Conservation (phyloP, 2,888 invertebrate species). For the Esperia sulphurella region DNA sequence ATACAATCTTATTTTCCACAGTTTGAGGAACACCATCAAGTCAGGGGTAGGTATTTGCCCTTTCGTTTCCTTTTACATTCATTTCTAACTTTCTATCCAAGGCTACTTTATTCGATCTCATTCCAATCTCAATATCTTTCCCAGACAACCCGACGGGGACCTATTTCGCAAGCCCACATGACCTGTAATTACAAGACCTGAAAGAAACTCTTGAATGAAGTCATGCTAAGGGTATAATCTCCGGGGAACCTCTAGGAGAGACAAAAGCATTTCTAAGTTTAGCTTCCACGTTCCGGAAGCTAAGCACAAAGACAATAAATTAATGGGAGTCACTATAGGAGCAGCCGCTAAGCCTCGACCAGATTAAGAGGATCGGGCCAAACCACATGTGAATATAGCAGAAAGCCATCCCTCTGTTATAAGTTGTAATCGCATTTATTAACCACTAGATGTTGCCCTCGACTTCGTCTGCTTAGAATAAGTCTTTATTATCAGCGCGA, state of each 20-base stretch:
- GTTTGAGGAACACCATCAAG: not conserved
- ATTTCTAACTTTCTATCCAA: not conserved
- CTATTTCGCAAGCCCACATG: constrained; percentile 2
- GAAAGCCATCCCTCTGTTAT: constrained; percentile 34
- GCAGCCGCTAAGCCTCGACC: constrained; percentile 46
- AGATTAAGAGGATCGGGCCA: constrained; percentile 47
- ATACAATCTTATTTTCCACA: too few relatives aligned
- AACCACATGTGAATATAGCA: constrained; percentile 52
- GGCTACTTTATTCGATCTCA: constrained; percentile 1
- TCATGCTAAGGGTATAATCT: constrained; percentile 22
- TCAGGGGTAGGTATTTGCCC: not conserved
- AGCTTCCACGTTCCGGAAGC: constrained; percentile 39
- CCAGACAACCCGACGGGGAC: not conserved
- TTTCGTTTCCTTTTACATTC: not conserved
- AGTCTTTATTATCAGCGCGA: not conserved
- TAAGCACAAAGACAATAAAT: constrained; percentile 60
- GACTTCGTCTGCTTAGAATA: too few relatives aligned
- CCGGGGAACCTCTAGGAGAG: constrained; percentile 22
- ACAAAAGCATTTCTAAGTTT: constrained; percentile 46
- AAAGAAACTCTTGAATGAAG: constrained; percentile 21
- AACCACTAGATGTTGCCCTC: too few relatives aligned
- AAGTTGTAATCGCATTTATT: constrained; percentile 27
- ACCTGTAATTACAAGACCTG: constrained; percentile 10
- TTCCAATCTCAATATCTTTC: constrained; percentile 6
- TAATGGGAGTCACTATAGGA: constrained; percentile 45